A percentile compares a stretch with the other conserved stretches of the same genome.
Evolutionary conservation across 2,888 invertebrate genomes (phyloP).

Genomic region (Julus scandinavius): DNA sequence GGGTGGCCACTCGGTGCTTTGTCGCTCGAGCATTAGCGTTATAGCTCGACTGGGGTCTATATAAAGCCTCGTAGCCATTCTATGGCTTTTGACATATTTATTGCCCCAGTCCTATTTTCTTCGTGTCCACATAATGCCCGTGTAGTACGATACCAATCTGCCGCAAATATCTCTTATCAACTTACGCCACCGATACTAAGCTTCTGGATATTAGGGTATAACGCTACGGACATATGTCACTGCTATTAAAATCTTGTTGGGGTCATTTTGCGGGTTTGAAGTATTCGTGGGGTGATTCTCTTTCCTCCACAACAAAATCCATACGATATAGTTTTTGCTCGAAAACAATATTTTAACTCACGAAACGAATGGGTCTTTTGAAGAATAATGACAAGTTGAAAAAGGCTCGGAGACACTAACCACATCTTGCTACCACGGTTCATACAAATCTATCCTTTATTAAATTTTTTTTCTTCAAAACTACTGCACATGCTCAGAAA

Average conservation of each 20-base stretch:
- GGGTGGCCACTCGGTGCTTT: neutral
- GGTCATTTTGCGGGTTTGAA: neutral
- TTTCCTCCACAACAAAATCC: neutral
- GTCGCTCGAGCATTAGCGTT: neutral
- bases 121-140: neutral
- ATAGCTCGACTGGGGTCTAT: neutral
- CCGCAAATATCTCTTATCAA: neutral
- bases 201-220: neutral
- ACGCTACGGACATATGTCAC: neutral
- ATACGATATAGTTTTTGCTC: too few relatives aligned
- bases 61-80: neutral
- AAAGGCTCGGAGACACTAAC: too few relatives aligned
- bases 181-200: neutral
- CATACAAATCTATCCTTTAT: too few relatives aligned
- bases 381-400: too few relatives aligned
- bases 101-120: constrained; percentile 9
- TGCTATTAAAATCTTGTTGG: neutral
- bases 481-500: too few relatives aligned
- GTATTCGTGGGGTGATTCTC: neutral
- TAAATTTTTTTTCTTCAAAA: too few relatives aligned
- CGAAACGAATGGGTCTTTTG: too few relatives aligned
- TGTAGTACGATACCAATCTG: neutral
- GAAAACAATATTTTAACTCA: too few relatives aligned
- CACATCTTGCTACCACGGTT: too few relatives aligned
- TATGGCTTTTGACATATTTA: constrained; percentile 30